Percentiles rank a stretch among this genome's conserved stretches.
Conservation (phyloP, 2,888 invertebrate genomes). For the Lasius platythorax region DNA sequence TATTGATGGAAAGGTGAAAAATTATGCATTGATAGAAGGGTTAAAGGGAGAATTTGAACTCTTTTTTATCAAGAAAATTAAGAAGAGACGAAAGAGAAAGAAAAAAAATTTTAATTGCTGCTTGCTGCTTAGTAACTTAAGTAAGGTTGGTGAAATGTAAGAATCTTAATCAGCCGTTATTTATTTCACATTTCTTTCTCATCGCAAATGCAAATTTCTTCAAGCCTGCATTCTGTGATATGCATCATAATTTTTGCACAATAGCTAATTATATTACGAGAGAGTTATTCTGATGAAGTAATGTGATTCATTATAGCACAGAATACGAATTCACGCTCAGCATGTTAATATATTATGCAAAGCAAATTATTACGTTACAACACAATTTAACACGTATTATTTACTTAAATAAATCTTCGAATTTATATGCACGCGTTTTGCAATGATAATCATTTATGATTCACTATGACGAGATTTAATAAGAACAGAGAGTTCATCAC, state of each 20-base stretch:
- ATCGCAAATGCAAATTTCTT: not conserved
- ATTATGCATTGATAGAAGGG: too few relatives aligned
- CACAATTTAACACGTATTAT: not conserved
- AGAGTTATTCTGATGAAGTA: not conserved
- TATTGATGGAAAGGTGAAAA: too few relatives aligned
- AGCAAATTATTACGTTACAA: not conserved
- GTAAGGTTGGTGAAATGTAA: not conserved
- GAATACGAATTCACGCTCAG: not conserved
- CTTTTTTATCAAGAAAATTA: not conserved
- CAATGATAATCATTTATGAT: not conserved
- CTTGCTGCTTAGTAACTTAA: not conserved
- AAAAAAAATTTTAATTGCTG: not conserved
- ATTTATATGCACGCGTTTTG: not conserved
- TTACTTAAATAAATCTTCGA: slow-evolving; percentile 7
- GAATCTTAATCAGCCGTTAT: not conserved
- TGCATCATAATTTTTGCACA: not conserved
- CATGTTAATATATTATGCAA: not conserved
- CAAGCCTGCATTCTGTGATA: not conserved
- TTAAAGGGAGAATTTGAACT: not conserved
- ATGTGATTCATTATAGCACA: not conserved
- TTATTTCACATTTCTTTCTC: not conserved
- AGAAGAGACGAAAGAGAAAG: not conserved
- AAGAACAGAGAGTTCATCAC: not conserved
- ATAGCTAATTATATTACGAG: not conserved
- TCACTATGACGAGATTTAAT: not conserved